These are phyloP conservation scores for Dendrolimus houi DNA, from an alignment of 2,888 invertebrate genomes.

Conservation along the genomic window DNA sequence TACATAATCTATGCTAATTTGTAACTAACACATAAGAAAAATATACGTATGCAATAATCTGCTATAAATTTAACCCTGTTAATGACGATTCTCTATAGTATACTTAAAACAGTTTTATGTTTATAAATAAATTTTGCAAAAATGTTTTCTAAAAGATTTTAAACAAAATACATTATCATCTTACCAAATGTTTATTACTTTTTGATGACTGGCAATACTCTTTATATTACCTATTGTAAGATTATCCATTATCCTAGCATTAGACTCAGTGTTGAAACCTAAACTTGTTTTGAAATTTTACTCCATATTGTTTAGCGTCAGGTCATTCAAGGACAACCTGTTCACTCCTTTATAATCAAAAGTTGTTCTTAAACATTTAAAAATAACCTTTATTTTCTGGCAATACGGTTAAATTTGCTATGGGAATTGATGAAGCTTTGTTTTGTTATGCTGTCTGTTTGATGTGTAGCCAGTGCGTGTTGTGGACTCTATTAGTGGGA, in stretches of 20 bases:
- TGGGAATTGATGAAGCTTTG: background rate
- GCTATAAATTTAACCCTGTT: too few relatives aligned
- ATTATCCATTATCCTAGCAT: background rate
- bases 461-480: slow-evolving; percentile 63
- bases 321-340: slow-evolving; percentile 1
- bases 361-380: background rate
- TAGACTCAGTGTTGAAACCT: background rate
- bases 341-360: slow-evolving; percentile 4
- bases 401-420: background rate
- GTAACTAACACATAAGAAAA: too few relatives aligned
- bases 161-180: too few relatives aligned
- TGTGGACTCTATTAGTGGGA: slow-evolving; percentile 61
- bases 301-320: background rate
- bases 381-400: background rate
- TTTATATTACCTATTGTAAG: background rate
- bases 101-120: too few relatives aligned
- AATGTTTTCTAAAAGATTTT: too few relatives aligned
- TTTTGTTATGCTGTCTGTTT: slow-evolving; percentile 33
- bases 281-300: background rate
- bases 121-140: too few relatives aligned
- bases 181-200: too few relatives aligned
- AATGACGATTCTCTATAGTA: too few relatives aligned
- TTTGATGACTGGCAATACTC: too few relatives aligned
- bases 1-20: too few relatives aligned
- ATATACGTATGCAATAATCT: too few relatives aligned